These are phyloP conservation scores for Todiramphus saurophagus DNA, from an alignment of 2,113 vertebrate genomes.

Conservation along the genomic window DNA sequence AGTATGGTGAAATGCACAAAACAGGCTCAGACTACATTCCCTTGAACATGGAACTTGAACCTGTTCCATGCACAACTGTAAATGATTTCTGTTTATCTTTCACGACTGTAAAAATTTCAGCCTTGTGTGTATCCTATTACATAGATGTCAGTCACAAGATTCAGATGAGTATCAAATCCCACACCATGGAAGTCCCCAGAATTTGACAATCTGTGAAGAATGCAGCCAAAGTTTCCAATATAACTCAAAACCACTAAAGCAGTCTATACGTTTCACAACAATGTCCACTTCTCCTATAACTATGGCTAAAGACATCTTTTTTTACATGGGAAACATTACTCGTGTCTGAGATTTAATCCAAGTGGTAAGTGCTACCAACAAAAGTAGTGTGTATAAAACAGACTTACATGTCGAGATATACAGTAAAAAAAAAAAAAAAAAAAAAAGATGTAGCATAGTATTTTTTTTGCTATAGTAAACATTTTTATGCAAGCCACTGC, in stretches of 20 bases:
- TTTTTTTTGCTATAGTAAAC: background rate
- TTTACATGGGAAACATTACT: background rate
- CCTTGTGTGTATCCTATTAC: background rate
- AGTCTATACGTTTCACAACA: background rate
- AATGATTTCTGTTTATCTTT: background rate
- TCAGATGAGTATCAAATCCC: background rate
- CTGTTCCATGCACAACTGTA: background rate
- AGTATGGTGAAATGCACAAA: background rate
- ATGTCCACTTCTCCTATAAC: background rate
- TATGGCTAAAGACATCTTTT: background rate
- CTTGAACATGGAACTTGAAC: background rate
- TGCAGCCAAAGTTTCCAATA: fast-evolving
- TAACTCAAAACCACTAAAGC: background rate
- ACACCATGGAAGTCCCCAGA: background rate
- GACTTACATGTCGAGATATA: background rate
- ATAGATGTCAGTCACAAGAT: background rate
- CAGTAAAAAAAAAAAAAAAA: background rate
- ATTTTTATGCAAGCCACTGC: background rate
- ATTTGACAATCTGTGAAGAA: background rate
- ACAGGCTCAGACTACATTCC: background rate
- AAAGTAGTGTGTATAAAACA: background rate
- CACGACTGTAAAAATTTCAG: background rate
- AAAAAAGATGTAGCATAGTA: background rate
- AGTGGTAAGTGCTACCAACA: background rate
- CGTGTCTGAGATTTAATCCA: background rate